phyloP scores from a whole-genome alignment of 2,113 vertebrate species.

The Cephalopholis sonnerati region DNA sequence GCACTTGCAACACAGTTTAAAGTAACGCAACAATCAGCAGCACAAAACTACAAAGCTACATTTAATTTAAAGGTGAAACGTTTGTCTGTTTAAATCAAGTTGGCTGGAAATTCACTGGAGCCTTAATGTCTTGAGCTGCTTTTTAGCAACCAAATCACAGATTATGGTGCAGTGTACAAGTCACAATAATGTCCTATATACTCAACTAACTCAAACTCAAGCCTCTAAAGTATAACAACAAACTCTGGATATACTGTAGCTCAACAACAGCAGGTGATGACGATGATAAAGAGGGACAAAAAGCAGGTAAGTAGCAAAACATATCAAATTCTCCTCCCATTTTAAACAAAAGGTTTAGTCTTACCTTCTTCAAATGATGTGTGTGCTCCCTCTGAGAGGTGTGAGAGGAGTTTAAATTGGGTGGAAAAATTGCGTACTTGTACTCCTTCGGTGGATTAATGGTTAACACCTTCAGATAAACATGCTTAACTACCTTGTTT shows the following conservation, averaged over 20 bases:
- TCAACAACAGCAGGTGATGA: background rate
- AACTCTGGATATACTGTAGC: background rate
- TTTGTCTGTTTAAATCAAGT: background rate
- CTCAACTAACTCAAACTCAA: background rate
- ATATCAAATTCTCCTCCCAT: background rate
- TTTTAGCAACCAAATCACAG: background rate
- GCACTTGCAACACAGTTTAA: background rate
- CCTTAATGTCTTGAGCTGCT: background rate
- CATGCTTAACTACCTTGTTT: slow-evolving; percentile 79
- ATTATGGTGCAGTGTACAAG: background rate
- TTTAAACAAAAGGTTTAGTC: slow-evolving; percentile 26
- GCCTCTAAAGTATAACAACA: slow-evolving; percentile 10
- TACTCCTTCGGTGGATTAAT: slow-evolving; percentile 77
- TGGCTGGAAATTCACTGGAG: background rate
- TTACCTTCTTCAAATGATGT: slow-evolving; percentile 68
- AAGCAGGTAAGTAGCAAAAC: background rate
- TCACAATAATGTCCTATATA: background rate
- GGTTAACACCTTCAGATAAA: slow-evolving; percentile 77
- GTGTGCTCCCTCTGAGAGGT: slow-evolving; percentile 51
- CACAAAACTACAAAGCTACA: background rate
- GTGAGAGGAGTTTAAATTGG: slow-evolving; percentile 72
- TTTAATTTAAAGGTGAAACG: slow-evolving; percentile 10
- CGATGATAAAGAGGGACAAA: background rate
- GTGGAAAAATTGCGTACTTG: slow-evolving; percentile 71
- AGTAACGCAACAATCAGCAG: background rate